A percentile compares a stretch with the other conserved stretches of the same genome.
These are phyloP conservation scores for Ctenomys sociabilis DNA, from an alignment of 2,113 vertebrate species.

Conservation along the genomic window DNA sequence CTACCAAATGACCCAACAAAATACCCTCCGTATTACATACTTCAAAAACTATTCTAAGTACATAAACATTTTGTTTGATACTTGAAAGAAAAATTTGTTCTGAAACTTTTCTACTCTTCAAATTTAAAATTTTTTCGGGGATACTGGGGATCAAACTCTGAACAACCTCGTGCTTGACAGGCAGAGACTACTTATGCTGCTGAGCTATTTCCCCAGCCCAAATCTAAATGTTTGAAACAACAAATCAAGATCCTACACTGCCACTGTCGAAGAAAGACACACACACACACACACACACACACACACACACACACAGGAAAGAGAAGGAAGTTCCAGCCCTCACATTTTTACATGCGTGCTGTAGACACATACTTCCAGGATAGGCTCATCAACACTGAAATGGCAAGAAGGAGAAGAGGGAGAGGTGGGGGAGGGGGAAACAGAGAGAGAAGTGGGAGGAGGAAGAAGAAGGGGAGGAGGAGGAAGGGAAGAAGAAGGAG, in stretches of 20 bases:
- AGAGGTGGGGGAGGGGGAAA: neutral
- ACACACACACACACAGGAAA: neutral
- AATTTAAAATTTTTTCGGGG: neutral
- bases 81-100: conserved; percentile 15
- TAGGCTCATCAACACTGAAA: neutral
- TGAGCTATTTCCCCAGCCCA: too few species aligned
- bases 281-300: neutral
- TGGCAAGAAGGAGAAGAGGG: too few species aligned
- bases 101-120: neutral
- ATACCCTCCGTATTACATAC: neutral
- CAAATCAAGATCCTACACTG: neutral
- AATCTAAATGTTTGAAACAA: neutral
- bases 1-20: neutral
- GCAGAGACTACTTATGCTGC: too few species aligned
- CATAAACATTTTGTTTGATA: neutral
- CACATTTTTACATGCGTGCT: neutral
- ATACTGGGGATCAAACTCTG: too few species aligned
- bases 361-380: neutral
- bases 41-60: neutral
- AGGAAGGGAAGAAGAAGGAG: too few species aligned
- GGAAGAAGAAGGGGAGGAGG: too few species aligned
- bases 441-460: neutral
- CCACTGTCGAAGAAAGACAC: too few species aligned
- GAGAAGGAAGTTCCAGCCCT: neutral
- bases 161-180: too few species aligned